Conservation (phyloP, 2,888 invertebrate species). For the Folsomia manolachei region DNA sequence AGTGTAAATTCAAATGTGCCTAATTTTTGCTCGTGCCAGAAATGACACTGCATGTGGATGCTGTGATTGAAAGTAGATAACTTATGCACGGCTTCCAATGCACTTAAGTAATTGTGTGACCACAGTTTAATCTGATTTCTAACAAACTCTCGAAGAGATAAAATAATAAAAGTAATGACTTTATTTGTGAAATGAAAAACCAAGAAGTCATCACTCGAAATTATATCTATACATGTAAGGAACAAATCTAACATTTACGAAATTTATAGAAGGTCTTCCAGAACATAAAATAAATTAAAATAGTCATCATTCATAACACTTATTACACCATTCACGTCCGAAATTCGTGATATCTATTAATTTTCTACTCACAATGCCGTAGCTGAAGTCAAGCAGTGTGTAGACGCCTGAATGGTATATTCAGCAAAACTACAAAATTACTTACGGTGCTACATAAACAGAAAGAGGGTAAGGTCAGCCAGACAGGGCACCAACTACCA, state of each 20-base stretch:
- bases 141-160: background rate
- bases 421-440: no score
- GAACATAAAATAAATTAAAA: background rate
- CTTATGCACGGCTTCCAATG: background rate
- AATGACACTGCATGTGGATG: background rate
- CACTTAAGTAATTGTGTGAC: background rate
- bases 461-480: background rate
- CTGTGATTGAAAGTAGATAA: background rate
- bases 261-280: background rate
- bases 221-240: no score
- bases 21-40: background rate
- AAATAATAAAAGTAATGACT: slow-evolving; percentile 2
- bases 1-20: no score
- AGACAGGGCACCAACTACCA: background rate
- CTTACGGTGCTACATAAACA: background rate
- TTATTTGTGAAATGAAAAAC: slow-evolving; percentile 1
- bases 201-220: background rate
- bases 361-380: background rate
- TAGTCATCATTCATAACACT: background rate
- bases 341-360: slow-evolving; percentile 3
- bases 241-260: background rate
- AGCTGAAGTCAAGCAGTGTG: no score
- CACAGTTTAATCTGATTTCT: background rate
- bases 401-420: no score
- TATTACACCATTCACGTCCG: background rate